These are phyloP conservation scores for Glareola pratincola DNA, from an alignment of 2,113 vertebrate genomes.

Conservation along the genomic window DNA sequence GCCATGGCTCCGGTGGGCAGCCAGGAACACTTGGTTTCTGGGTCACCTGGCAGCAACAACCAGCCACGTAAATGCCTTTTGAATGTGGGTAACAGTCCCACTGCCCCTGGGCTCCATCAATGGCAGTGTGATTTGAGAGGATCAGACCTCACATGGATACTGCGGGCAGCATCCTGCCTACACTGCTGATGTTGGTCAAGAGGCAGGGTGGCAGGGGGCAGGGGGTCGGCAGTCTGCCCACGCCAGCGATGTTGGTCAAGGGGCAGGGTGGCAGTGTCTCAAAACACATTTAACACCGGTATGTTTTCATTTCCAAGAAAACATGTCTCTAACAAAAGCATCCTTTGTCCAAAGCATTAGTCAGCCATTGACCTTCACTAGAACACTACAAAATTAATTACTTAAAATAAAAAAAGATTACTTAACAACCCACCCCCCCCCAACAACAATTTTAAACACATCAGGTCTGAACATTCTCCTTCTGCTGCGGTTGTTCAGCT, in stretches of 20 bases:
- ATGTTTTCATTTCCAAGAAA: background rate
- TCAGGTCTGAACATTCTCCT: background rate
- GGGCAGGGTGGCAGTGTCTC: background rate
- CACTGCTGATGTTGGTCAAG: fast-evolving
- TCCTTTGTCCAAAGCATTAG: background rate
- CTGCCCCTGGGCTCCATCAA: background rate
- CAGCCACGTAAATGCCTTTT: background rate
- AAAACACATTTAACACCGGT: background rate
- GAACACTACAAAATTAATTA: background rate
- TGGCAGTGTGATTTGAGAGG: background rate
- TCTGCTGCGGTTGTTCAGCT: background rate
- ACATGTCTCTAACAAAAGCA: background rate
- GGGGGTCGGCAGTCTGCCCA: background rate
- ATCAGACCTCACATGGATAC: background rate
- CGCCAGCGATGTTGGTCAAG: fast-evolving
- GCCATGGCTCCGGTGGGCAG: background rate
- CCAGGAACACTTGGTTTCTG: background rate
- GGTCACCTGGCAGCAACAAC: background rate
- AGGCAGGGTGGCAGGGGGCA: background rate
- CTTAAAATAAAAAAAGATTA: background rate
- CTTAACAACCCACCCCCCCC: too few relatives aligned
- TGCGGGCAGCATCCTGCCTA: background rate
- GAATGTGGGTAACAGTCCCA: fast-evolving
- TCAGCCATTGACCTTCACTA: background rate
- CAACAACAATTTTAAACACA: background rate